Evolutionary conservation across 2,888 invertebrate species (phyloP), one percentile per base, ranked within the genome.

Genomic region (Drosophila neutralis): DNA sequence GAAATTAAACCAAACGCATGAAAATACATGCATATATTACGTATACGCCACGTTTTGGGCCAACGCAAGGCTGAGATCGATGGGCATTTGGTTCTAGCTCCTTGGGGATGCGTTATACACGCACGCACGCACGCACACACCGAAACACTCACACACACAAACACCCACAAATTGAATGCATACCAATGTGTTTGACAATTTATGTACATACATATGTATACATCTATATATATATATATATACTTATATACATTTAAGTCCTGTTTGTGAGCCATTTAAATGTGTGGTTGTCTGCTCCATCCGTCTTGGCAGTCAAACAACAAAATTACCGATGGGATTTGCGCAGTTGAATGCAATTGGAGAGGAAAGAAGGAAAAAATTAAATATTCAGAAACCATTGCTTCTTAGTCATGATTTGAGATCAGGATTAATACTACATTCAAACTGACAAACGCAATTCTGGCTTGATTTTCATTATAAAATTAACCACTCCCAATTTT

Each of bases 41-140:
- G 79, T 77, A 81, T 77, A 77, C 81, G 81, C 81, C 73, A 5
- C 56, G 61, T 8, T 75, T 51, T 48, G 42, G 21, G 59, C 45
- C 45, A 13, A 45, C 29, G 33, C 57, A 78, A 78, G 73, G 56
- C 69, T 24, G 42, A 49, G 48, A 52, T 24, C 42, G 36, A 70
- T 62, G 42, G 36, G 54, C 36, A 45, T 53, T 52, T n/a, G 66
- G 36, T 36, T 38, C 21, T 66, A n/a, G 21, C 35, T 54, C 36
- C 33, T 36, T 36, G 24, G 38, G 68, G 57, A 69, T 56, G 53
- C 42, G 45, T 48, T 33, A 1, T 11, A 35, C n/a, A 45, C 7
- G 15, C 45, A 36, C 36, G 21, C 45, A 36, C 36, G 36, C n/a
- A 11, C n/a, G 6, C 42, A 11, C 40, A n/a, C 40, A 1, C 3